Conservation (phyloP, 2,888 invertebrate species). For the Drosophila fulvimacula region DNA sequence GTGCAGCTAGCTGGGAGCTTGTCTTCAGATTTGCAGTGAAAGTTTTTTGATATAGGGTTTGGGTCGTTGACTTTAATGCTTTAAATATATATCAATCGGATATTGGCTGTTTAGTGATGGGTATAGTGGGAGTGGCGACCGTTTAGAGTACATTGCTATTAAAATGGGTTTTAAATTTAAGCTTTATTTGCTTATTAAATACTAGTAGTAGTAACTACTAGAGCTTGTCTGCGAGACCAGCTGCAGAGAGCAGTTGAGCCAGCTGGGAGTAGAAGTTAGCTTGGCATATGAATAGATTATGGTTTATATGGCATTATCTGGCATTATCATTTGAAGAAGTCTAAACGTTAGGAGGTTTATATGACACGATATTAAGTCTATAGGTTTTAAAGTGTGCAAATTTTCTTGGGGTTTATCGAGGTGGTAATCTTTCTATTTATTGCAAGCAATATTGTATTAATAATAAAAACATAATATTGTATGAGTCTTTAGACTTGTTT, state of each 20-base stretch:
- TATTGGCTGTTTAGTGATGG: slow-evolving; percentile 8
- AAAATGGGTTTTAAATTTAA: background rate
- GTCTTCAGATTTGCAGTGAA: slow-evolving; percentile 42
- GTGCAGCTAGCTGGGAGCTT: slow-evolving; percentile 29
- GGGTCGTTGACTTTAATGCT: slow-evolving; percentile 42
- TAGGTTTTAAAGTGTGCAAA: background rate
- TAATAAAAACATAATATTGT: too few species aligned
- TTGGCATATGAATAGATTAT: background rate
- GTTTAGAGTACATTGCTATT: background rate
- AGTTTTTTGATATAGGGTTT: slow-evolving; percentile 36
- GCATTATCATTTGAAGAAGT: too few species aligned
- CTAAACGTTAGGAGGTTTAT: background rate
- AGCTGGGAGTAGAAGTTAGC: too few species aligned
- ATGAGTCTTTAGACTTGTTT: too few species aligned
- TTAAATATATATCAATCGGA: slow-evolving; percentile 8
- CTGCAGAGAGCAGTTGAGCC: background rate
- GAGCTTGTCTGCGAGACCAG: background rate
- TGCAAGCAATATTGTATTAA: background rate
- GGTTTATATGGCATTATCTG: too few species aligned
- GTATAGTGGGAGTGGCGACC: background rate
- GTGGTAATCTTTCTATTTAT: background rate
- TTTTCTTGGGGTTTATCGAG: background rate
- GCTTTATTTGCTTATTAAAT: too few species aligned
- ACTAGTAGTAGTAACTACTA: too few species aligned
- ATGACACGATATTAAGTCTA: background rate